Percentiles rank a stretch among this genome's conserved stretches.
These are phyloP conservation scores for Malurus elegans DNA, from an alignment of 2,113 vertebrate species.

Conservation along the genomic window DNA sequence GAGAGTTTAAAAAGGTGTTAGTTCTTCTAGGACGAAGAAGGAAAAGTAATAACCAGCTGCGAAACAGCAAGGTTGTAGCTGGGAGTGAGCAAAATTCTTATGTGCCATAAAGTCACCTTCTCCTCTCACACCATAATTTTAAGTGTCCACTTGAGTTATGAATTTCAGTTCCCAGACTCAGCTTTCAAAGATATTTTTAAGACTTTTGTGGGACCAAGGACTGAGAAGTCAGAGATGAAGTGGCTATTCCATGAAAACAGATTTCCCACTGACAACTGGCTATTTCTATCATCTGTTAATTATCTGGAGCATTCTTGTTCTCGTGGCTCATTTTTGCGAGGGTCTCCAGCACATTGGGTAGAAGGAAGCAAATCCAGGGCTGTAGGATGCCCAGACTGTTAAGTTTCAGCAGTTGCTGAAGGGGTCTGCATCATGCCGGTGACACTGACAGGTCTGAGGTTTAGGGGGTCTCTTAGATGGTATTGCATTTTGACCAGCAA, in stretches of 20 bases:
- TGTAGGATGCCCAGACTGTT: neutral
- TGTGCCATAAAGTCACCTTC: neutral
- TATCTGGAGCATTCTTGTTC: fast-evolving
- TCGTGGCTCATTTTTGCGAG: neutral
- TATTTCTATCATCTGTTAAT: neutral
- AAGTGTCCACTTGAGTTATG: neutral
- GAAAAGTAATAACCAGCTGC: neutral
- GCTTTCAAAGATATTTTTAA: neutral
- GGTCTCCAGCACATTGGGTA: neutral
- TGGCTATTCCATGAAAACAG: neutral
- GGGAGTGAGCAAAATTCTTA: neutral
- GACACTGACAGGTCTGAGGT: neutral
- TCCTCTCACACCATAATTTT: neutral
- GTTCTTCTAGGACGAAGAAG: neutral
- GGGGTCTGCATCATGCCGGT: neutral
- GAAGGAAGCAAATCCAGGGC: neutral
- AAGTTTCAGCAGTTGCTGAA: neutral
- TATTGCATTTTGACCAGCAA: neutral
- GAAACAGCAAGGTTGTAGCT: neutral
- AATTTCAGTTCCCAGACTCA: neutral
- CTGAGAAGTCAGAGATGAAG: neutral
- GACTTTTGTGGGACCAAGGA: neutral
- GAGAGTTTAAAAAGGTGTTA: neutral
- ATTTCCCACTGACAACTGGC: neutral
- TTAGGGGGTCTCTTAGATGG: neutral